Evolutionary conservation across 2,797 vertebrate species (phyloP).

Genomic region (Garrulus glandarius): DNA sequence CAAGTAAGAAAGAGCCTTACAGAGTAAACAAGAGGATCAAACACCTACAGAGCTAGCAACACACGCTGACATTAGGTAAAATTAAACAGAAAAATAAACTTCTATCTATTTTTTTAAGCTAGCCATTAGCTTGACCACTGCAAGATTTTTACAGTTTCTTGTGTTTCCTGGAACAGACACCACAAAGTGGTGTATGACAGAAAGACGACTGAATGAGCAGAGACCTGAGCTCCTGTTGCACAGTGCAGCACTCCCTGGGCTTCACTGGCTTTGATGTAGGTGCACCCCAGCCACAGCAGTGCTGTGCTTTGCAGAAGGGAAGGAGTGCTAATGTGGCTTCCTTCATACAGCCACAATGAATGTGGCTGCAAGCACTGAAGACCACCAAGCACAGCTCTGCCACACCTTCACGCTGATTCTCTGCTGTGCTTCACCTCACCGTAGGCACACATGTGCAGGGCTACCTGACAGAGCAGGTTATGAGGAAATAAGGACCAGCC

Average conservation of each 20-base stretch:
- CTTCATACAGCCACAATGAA: rapidly evolving
- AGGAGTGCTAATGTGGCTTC: not conserved
- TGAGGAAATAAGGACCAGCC: not conserved
- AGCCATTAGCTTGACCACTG: not conserved
- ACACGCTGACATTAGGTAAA: not conserved
- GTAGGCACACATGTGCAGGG: rapidly evolving
- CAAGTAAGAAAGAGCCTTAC: not conserved
- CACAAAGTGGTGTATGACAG: not conserved
- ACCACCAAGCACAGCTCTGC: not conserved
- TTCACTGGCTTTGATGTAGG: rapidly evolving
- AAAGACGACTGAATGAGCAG: rapidly evolving
- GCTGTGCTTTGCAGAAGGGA: not conserved
- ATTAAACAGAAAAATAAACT: not conserved
- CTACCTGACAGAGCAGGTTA: not conserved
- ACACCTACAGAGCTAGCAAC: not conserved
- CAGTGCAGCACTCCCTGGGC: not conserved
- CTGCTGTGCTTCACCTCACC: not conserved
- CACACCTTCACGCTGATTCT: not conserved
- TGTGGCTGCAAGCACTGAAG: not conserved
- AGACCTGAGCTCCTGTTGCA: not conserved
- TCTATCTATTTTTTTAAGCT: not conserved
- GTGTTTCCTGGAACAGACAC: not conserved
- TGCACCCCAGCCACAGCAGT: not conserved
- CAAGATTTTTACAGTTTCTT: not conserved
- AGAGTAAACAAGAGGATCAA: not conserved